Evolutionary conservation across 35 echinoderm and acorn worm genomes (phyloP).

Genomic region (Eucidaris tribuloides): DNA sequence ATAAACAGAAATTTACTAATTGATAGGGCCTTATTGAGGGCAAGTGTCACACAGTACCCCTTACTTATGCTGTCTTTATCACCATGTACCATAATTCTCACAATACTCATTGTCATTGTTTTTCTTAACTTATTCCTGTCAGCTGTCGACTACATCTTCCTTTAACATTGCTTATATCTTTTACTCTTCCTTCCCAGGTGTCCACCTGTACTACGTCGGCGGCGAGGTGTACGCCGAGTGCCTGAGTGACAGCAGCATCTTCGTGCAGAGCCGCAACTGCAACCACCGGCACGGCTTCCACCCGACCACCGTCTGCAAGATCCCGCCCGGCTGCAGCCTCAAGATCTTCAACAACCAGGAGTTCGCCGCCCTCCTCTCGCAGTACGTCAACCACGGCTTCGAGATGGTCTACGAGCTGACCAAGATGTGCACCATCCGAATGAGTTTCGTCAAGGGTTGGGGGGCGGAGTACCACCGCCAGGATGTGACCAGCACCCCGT

Average conservation of each 20-base stretch:
- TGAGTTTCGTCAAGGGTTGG: conserved; percentile 99
- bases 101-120: background rate
- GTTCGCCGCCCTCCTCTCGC: conserved; percentile 96
- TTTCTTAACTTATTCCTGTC: background rate
- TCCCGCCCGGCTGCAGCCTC: conserved; percentile 95
- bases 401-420: conserved; percentile 98
- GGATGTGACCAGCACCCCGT: conserved; percentile 96
- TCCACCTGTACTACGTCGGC: conserved; percentile 99
- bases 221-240: conserved; percentile 99
- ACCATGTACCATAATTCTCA: background rate
- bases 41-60: background rate
- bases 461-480: conserved; percentile 98
- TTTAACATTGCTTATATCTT: background rate
- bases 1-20: too few species aligned
- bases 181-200: conserved; percentile 52
- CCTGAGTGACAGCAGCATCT: conserved; percentile 99
- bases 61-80: background rate
- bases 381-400: conserved; percentile 99
- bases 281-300: conserved; percentile 99
- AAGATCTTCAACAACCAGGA: conserved; percentile 99
- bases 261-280: conserved; percentile 99
- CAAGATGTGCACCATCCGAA: conserved; percentile 99
- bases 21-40: background rate
- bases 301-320: conserved; percentile 99
- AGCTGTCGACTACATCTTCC: background rate